Evolutionary conservation across 2,888 invertebrate species (phyloP), one percentile per base, ranked within the genome.

Genomic region (Escarpia spicata): DNA sequence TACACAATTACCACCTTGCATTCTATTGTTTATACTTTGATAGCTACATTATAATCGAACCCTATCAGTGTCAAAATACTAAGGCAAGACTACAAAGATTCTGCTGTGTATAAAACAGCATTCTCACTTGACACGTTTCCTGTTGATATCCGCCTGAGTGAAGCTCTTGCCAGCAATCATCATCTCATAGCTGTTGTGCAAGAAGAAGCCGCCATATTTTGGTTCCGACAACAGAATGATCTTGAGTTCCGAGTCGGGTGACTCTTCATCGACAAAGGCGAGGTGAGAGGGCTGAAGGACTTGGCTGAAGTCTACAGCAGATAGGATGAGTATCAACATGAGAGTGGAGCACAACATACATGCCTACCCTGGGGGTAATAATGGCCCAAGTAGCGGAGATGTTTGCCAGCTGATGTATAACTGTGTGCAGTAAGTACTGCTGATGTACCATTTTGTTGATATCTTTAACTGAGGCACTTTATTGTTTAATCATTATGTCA

Each of bases 131-230:
- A 96, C 93, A 60, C 93, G 92, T 15, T 94, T 94, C 37, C 93
- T 93, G 93, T 95, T 95, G 91, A 96, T 95, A 92, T 95, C 95
- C 9, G 93, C 94, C 93, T 96, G 96, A 45, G 95, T 95, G 91
- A 96, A 95, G 26, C 93, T 93, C 89, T 94, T 93, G 44, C 95
- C 95, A 52, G 92, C 92, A 58, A 91, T 92, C 91, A 94, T 45
- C 26, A 91, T 37, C 90, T 58, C 58, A 0, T 43, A 12, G 31
- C 91, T 37, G 90, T 26, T 19, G 90, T 15, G 31, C 58, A 43
- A 94, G 93, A 92, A 94, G 92, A 92, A 96, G 93, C 92, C 94
- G 94, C 96, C 96, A 93, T 95, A 94, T 8, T 93, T 93, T 19
- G 95, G 94, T 43, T 93, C 93, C 31, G 93, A 92, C 19, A 93